Evolutionary conservation across 2,797 vertebrate genomes (phyloP).

Genomic region (Melanotaenia pygmaea): DNA sequence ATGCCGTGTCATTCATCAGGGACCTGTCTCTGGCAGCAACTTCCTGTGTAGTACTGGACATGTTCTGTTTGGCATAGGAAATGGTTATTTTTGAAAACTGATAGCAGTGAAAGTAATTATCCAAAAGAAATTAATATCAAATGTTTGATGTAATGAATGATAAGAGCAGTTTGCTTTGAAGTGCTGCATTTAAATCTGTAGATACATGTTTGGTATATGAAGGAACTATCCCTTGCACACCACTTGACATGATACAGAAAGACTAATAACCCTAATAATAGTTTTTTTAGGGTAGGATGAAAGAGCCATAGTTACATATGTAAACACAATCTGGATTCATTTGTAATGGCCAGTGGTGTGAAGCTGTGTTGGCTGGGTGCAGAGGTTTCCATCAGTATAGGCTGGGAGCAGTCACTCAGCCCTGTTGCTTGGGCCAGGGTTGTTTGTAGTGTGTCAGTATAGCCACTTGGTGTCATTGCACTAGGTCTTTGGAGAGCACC

Average conservation of each 20-base stretch:
- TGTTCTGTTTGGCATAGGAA: conserved; percentile 71
- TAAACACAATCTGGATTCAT: conserved; percentile 64
- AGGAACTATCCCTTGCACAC: conserved; percentile 38
- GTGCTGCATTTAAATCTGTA: conserved; percentile 63
- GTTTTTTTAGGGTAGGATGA: conserved; percentile 54
- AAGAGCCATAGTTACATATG: conserved; percentile 48
- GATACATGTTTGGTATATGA: conserved; percentile 56
- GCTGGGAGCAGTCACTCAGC: conserved; percentile 61
- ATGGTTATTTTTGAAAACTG: conserved; percentile 67
- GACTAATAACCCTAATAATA: conserved; percentile 28
- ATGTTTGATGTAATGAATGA: conserved; percentile 58
- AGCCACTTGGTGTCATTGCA: conserved; percentile 86
- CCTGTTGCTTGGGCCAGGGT: conserved; percentile 48
- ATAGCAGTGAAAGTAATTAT: conserved; percentile 66
- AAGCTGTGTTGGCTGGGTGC: conserved; percentile 65
- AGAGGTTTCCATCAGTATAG: conserved; percentile 63
- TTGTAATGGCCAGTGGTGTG: conserved; percentile 66
- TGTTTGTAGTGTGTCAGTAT: conserved; percentile 82
- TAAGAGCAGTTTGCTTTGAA: conserved; percentile 55
- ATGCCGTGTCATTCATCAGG: conserved; percentile 75
- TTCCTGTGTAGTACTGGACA: conserved; percentile 71
- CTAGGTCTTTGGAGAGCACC: conserved; percentile 77
- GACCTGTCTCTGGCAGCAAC: conserved; percentile 65
- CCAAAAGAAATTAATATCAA: conserved; percentile 64
- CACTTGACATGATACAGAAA: conserved; percentile 42